These are phyloP conservation scores for Ameiurus melas DNA, from an alignment of 2,113 vertebrate genomes.

Conservation along the genomic window DNA sequence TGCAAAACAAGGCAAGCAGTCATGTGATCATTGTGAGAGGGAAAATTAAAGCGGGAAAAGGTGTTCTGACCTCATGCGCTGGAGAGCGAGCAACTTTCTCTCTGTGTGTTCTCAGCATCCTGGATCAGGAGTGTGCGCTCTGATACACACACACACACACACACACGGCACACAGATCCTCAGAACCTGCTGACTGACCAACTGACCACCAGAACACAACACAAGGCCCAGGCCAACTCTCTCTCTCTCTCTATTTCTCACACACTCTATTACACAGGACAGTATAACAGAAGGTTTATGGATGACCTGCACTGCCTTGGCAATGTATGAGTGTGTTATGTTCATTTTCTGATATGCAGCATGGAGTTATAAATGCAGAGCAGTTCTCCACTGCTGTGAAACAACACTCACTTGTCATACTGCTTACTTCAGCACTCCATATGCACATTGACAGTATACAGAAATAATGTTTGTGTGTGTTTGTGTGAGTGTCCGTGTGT, in stretches of 20 bases:
- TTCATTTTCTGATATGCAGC: neutral
- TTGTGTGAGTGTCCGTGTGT: conserved; percentile 4
- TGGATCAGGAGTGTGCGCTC: conserved; percentile 33
- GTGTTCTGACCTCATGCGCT: conserved; percentile 41
- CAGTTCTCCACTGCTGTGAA: conserved; percentile 3
- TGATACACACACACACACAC: conserved; percentile 21
- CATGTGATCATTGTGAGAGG: neutral
- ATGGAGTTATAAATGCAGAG: neutral
- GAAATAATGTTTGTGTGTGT: conserved; percentile 11
- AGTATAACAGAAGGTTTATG: neutral
- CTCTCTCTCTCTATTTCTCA: neutral
- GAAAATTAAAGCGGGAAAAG: neutral
- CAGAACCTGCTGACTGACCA: conserved; percentile 43
- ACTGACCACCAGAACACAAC: conserved; percentile 38
- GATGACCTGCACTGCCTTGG: neutral
- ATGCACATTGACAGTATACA: conserved; percentile 26
- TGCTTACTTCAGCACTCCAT: conserved; percentile 36
- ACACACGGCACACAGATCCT: conserved; percentile 20
- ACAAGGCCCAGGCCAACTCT: neutral
- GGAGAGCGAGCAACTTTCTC: conserved; percentile 26
- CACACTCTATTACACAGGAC: neutral
- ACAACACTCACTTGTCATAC: conserved; percentile 9
- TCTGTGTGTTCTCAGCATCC: conserved; percentile 46
- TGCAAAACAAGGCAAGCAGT: neutral
- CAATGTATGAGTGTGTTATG: neutral